Evolutionary conservation across 2,888 invertebrate species (phyloP).

Genomic region (Mesodorylaimus sp.): DNA sequence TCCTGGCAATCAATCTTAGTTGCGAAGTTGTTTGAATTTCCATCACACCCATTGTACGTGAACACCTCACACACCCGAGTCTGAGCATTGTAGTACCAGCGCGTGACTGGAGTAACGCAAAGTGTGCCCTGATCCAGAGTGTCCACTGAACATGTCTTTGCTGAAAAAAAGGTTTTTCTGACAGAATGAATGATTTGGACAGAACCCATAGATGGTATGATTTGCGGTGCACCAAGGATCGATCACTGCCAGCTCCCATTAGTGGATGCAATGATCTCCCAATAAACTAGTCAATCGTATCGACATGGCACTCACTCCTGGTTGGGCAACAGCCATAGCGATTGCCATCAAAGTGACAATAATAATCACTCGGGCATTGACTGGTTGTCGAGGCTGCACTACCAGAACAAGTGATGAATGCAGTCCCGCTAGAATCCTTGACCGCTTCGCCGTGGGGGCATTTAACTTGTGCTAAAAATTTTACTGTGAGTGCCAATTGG

Average conservation of each 20-base stretch:
- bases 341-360: slow-evolving; percentile 28
- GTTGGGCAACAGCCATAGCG: slow-evolving; percentile 29
- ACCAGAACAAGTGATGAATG: slow-evolving; percentile 26
- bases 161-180: slow-evolving; percentile 12
- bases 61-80: slow-evolving; percentile 5
- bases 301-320: background rate
- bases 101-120: slow-evolving; percentile 27
- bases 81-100: slow-evolving; percentile 26
- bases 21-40: too few species aligned
- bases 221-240: too few species aligned
- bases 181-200: background rate
- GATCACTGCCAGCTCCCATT: too few species aligned
- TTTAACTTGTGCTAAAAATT: slow-evolving; percentile 21
- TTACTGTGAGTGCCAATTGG: too few species aligned
- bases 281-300: too few species aligned
- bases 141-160: slow-evolving; percentile 25
- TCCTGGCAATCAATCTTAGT: slow-evolving; percentile 27
- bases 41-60: too few species aligned
- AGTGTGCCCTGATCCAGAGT: slow-evolving; percentile 25
- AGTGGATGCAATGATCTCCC: too few species aligned
- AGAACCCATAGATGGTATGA: too few species aligned
- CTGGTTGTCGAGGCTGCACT: slow-evolving; percentile 16
- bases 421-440: slow-evolving; percentile 21
- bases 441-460: slow-evolving; percentile 28
- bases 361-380: slow-evolving; percentile 26